Conservation (phyloP, 1,140 invertebrate species). For the Pomacea maculata region DNA sequence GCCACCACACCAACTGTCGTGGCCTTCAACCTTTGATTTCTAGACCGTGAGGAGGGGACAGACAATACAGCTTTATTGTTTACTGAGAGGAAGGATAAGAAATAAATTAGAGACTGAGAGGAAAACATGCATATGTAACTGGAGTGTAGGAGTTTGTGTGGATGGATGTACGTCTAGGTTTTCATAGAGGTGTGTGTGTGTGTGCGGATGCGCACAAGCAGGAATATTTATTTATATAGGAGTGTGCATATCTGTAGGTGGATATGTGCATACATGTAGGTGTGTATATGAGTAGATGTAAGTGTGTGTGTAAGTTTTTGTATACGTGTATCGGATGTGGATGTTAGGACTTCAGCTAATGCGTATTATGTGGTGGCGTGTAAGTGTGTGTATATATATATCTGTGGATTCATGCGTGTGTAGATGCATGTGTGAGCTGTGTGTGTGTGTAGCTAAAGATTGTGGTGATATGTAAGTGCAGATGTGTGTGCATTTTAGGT, state of each 20-base stretch:
- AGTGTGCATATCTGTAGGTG: not conserved
- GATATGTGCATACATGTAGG: not conserved
- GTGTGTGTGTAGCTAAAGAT: not conserved
- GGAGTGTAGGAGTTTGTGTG: not conserved
- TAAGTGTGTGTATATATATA: not conserved
- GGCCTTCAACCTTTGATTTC: no score
- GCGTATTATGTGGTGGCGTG: no score
- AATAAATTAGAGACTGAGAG: not conserved
- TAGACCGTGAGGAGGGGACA: no score
- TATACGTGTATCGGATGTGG: not conserved
- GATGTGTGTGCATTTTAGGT: not conserved
- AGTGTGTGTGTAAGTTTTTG: not conserved
- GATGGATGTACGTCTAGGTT: not conserved
- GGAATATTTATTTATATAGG: not conserved
- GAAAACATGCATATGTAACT: not conserved
- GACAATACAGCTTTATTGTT: no score
- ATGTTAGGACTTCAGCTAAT: not conserved
- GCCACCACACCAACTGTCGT: no score
- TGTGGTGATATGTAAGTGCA: not conserved
- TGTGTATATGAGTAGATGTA: not conserved
- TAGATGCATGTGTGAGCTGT: not conserved
- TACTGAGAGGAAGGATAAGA: no score
- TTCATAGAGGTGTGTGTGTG: not conserved
- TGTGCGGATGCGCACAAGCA: not conserved
- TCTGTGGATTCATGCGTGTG: conserved; percentile 19